These are phyloP conservation scores for Azorinus chamasolen DNA, from an alignment of 2,888 invertebrate genomes.

Conservation along the genomic window DNA sequence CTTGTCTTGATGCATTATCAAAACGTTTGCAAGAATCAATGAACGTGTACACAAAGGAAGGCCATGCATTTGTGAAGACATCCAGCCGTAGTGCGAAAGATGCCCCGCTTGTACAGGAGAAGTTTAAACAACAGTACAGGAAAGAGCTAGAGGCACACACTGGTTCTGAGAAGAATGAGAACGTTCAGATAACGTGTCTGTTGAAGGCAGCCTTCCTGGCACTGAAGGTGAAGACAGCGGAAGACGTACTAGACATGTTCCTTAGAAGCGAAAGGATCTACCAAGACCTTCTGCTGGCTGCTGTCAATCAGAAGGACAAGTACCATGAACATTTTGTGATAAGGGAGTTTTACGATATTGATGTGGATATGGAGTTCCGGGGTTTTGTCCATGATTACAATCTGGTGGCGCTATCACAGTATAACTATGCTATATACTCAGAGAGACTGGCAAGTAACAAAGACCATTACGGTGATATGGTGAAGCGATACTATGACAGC, in stretches of 20 bases:
- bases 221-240: constrained; percentile 67
- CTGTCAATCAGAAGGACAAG: constrained; percentile 68
- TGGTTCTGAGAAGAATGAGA: constrained; percentile 65
- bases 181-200: constrained; percentile 74
- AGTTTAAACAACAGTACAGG: constrained; percentile 70
- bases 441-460: constrained; percentile 61
- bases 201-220: constrained; percentile 75
- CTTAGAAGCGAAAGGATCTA: constrained; percentile 78
- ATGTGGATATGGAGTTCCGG: constrained; percentile 81
- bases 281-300: constrained; percentile 78
- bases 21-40: constrained; percentile 64
- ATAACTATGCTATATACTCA: constrained; percentile 79
- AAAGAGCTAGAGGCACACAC: constrained; percentile 51
- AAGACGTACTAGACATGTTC: constrained; percentile 77
- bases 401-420: constrained; percentile 77
- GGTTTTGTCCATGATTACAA: constrained; percentile 74
- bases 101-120: constrained; percentile 72
- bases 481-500: constrained; percentile 65
- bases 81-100: constrained; percentile 81
- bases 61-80: constrained; percentile 78
- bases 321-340: constrained; percentile 79
- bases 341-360: constrained; percentile 76
- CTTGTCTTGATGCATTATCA: constrained; percentile 52
- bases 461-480: constrained; percentile 53
- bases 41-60: constrained; percentile 57